These are phyloP conservation scores for Thunnus thynnus DNA, from an alignment of 2,113 vertebrate genomes.

Conservation along the genomic window DNA sequence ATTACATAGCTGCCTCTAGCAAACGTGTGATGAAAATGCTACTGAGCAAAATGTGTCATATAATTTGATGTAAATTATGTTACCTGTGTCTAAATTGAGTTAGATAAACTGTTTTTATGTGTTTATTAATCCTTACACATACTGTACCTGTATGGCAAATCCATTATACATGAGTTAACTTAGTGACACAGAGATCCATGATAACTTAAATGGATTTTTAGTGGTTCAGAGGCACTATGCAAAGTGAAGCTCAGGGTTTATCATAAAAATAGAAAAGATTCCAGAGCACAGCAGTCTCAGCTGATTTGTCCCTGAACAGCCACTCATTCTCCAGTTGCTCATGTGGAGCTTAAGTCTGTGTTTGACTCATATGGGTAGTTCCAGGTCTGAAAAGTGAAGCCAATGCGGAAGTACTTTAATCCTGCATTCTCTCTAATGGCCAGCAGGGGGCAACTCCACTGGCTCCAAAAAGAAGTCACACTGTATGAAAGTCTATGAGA, in stretches of 20 bases:
- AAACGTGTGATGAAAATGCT: constrained; percentile 23
- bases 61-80: neutral
- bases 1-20: neutral
- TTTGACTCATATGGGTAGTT: too few species aligned
- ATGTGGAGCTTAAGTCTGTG: neutral
- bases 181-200: neutral
- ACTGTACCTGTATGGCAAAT: neutral
- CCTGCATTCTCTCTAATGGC: too few species aligned
- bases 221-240: neutral
- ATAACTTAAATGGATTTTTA: constrained; percentile 5
- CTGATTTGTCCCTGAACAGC: neutral
- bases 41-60: neutral
- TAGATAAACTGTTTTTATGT: neutral
- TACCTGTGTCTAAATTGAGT: neutral
- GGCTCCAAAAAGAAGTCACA: too few species aligned
- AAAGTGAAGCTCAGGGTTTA: neutral
- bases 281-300: neutral
- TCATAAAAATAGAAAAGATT: neutral
- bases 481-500: too few species aligned
- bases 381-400: too few species aligned
- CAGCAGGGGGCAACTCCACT: too few species aligned
- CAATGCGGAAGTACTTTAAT: too few species aligned
- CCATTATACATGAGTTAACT: neutral
- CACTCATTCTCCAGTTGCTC: neutral
- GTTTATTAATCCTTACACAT: constrained; percentile 19